These are phyloP conservation scores for Aradus depressus DNA, from an alignment of 2,888 invertebrate genomes.

Conservation along the genomic window DNA sequence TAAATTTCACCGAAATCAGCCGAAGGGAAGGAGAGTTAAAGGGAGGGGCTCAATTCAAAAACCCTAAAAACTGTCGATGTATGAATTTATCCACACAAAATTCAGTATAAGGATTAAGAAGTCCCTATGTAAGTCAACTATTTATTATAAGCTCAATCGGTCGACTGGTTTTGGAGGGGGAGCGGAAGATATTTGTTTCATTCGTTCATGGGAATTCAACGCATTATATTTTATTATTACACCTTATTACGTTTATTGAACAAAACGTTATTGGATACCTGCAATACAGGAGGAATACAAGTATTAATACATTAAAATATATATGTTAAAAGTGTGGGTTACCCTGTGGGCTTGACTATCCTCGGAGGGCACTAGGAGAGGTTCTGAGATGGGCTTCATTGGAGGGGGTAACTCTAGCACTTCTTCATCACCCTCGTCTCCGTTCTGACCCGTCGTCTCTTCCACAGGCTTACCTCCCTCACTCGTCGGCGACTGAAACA, in stretches of 20 bases:
- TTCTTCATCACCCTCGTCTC: conserved; percentile 61
- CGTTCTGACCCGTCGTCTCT: conserved; percentile 31
- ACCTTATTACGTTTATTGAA: background rate
- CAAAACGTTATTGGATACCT: background rate
- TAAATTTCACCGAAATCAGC: too few species aligned
- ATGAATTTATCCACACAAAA: too few species aligned
- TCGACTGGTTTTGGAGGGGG: too few species aligned
- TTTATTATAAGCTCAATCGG: too few species aligned
- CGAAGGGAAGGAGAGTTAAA: too few species aligned
- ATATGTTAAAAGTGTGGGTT: conserved; percentile 38
- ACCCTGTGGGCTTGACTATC: conserved; percentile 47
- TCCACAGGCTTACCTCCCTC: conserved; percentile 40
- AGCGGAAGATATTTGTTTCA: background rate
- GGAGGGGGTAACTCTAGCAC: conserved; percentile 84
- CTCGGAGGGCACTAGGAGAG: conserved; percentile 39
- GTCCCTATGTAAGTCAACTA: too few species aligned
- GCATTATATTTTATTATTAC: too few species aligned
- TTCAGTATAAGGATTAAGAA: too few species aligned
- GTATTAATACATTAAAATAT: background rate
- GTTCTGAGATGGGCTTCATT: conserved; percentile 87
- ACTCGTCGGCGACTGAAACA: conserved; percentile 38
- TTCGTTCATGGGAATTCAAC: background rate
- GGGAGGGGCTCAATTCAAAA: too few species aligned
- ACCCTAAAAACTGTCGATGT: too few species aligned
- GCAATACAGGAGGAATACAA: background rate